phyloP scores from a whole-genome alignment of 53 echinoderm and acorn worm genomes.

The Glandiceps talaboti region DNA sequence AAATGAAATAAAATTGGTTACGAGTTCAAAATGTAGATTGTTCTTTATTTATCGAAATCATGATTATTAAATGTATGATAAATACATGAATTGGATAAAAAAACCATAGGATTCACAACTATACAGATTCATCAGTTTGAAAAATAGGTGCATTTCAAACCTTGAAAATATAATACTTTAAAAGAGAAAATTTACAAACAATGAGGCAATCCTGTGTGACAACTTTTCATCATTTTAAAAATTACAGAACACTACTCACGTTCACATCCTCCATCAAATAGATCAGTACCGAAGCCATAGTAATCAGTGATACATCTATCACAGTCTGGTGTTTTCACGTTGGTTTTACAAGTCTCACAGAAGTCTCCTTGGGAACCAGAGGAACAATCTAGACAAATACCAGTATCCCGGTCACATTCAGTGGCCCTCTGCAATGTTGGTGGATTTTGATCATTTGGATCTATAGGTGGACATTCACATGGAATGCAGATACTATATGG shows the following conservation, averaged over 20 bases:
- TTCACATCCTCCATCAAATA: slow-evolving; percentile 74
- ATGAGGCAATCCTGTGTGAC: too few species aligned
- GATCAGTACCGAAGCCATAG: slow-evolving; percentile 81
- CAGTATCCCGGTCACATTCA: slow-evolving; percentile 59
- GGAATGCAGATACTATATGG: slow-evolving; percentile 5
- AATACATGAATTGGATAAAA: too few species aligned
- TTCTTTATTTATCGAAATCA: too few species aligned
- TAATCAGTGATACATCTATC: slow-evolving; percentile 43
- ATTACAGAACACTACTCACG: slow-evolving; percentile 36
- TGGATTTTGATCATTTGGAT: slow-evolving; percentile 52
- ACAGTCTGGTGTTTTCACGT: slow-evolving; percentile 54
- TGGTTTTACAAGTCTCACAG: slow-evolving; percentile 54
- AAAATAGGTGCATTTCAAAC: too few species aligned
- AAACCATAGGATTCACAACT: too few species aligned
- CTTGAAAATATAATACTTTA: too few species aligned
- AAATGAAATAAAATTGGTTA: too few species aligned
- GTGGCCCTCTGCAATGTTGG: slow-evolving; percentile 19
- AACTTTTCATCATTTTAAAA: too few species aligned
- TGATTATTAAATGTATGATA: too few species aligned
- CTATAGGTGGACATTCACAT: slow-evolving; percentile 19
- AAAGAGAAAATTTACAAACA: too few species aligned
- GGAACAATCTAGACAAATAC: slow-evolving; percentile 62
- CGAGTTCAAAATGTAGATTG: too few species aligned
- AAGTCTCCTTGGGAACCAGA: slow-evolving; percentile 56
- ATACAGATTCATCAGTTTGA: too few species aligned